Evolutionary conservation across 2,113 vertebrate genomes (phyloP), one percentile per base, ranked within the genome.

Genomic region (Macrotus californicus): DNA sequence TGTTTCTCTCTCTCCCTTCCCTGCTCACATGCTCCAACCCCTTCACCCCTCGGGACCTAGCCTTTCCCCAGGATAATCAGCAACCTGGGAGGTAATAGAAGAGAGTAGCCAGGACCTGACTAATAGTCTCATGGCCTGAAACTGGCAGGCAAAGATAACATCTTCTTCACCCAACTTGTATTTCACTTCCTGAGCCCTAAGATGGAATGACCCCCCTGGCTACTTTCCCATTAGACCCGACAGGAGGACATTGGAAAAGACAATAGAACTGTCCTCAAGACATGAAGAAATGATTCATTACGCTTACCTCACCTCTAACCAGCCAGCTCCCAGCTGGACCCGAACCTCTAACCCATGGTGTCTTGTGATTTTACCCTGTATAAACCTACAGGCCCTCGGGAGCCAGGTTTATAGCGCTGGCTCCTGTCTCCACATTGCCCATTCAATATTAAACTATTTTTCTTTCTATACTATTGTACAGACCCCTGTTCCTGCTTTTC

Each of bases 11-110:
- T 79, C 76, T 8, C 34, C 10, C 34, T 54, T 6, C 6, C 11
- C 10, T 2, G 0, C 6, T 52, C 4, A 1, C 13, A 16, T 48
- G 2, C 14, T 8, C 34, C 31, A 50, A 18, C 26, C 31, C 46
- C 31, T 48, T 18, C 21, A 34, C 4, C 26, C n/a, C 52, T 39
- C 7, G 1, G 16, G 22, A 16, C 14, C 22, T 80, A 29, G n/a
- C n/a, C n/a, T 56, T 80, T 80, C n/a, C 7, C 50, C n/a, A 56
- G 22, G 22, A 80, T 39, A 80, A 80, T 56, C 29, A 76, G 43
- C 43, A 12, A 34, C 16, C 6, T 48, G 16, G 8, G 0, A 77
- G 46, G 18, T 48, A 56, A 52, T n/a, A 59, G 52, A 59, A 56
- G 36, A 81, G 22, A 81, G 79, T 2, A 59, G 79, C 36, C 24